These are phyloP conservation scores for Sitodiplosis mosellana DNA, from an alignment of 1,140 invertebrate genomes.

Conservation along the genomic window DNA sequence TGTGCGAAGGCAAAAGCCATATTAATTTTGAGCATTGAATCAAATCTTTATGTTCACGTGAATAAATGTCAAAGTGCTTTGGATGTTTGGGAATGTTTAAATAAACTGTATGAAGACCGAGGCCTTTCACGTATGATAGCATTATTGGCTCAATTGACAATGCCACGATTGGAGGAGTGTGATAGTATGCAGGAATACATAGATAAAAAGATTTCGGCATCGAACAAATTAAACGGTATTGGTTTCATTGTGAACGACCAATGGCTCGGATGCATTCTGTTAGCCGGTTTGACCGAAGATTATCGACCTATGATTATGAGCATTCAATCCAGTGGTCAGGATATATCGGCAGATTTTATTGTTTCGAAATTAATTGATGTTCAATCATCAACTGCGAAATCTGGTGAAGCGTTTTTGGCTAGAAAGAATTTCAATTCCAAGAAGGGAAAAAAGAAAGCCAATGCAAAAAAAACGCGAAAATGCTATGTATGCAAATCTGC, in stretches of 20 bases:
- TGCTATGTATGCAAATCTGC: neutral
- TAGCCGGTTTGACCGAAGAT: conserved; percentile 18
- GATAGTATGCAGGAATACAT: conserved; percentile 17
- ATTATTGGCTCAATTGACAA: conserved; percentile 14
- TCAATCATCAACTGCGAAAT: neutral
- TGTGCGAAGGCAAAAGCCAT: conserved; percentile 13
- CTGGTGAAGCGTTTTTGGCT: neutral
- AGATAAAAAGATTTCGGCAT: conserved; percentile 17
- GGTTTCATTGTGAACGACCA: conserved; percentile 18
- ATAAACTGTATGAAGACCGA: conserved; percentile 16
- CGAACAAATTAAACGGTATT: conserved; percentile 16
- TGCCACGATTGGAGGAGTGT: conserved; percentile 13
- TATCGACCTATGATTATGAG: conserved; percentile 26
- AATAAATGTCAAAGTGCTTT: conserved; percentile 8
- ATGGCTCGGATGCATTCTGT: conserved; percentile 18
- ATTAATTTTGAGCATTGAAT: conserved; percentile 17
- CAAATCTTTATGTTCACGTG: conserved; percentile 15
- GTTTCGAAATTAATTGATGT: conserved; percentile 25
- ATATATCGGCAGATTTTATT: conserved; percentile 18
- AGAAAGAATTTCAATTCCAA: neutral
- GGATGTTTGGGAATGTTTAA: conserved; percentile 15
- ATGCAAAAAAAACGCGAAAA: conserved; percentile 6
- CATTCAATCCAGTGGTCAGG: conserved; percentile 14
- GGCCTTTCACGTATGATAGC: conserved; percentile 18
- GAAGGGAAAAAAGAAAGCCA: conserved; percentile 2